phyloP scores from a whole-genome alignment of 1,140 invertebrate species.

The Dryas iulia region DNA sequence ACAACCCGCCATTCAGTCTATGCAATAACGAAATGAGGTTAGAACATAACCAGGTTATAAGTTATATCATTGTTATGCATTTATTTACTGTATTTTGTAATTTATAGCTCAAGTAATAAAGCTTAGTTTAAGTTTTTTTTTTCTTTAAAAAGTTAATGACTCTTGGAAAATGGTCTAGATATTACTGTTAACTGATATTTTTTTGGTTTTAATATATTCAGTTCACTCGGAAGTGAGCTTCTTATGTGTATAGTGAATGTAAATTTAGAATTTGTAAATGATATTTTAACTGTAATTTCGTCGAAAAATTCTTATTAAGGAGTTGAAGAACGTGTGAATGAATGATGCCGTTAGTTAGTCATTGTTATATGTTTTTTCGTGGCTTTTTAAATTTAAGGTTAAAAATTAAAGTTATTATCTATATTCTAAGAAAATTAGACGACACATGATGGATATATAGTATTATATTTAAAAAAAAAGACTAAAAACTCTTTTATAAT shows the following conservation, averaged over 20 bases:
- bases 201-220: background rate
- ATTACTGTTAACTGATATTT: too few species aligned
- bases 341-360: background rate
- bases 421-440: too few species aligned
- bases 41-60: background rate
- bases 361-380: background rate
- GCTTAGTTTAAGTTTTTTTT: background rate
- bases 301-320: background rate
- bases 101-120: background rate
- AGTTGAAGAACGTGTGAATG: background rate
- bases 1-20: background rate
- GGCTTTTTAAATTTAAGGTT: too few species aligned
- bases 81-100: conserved; percentile 7
- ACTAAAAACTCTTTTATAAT: too few species aligned
- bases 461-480: too few species aligned
- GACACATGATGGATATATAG: too few species aligned
- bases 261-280: background rate
- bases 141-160: background rate
- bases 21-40: background rate
- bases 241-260: background rate
- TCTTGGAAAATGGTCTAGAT: background rate
- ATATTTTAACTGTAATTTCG: background rate
- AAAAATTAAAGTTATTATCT: too few species aligned
- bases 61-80: conserved; percentile 14
- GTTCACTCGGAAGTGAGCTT: background rate